Base-by-base conservation (phyloP, 2,113 vertebrate species). In the Oenanthe oenanthe region DNA sequence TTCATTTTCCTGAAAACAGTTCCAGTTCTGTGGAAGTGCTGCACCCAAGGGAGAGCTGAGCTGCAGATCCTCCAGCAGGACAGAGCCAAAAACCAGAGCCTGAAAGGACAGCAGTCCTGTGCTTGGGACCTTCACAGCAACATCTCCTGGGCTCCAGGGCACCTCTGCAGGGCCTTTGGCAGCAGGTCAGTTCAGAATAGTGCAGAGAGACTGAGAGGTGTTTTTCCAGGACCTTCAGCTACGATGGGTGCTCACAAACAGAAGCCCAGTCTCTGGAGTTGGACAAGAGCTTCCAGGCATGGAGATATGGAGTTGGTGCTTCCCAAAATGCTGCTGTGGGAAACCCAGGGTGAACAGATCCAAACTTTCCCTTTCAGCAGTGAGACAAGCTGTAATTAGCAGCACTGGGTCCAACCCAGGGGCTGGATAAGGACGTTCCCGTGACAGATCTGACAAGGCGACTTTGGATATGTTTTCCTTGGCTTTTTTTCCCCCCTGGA, bases 51-150 rank as follows among this genome's bases (percentile, higher is more conserved):
- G 42, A 85, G 53, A 82, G 19, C 3, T 0, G 60, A 80, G 76
- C 76, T 87, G 61, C 0, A 0, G 36, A 62, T 56, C 18, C 73
- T 38, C 4, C 0, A 0, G 29, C 29, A 50, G 40, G 36, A 60
- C 51, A 56, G 61, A 74, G 57, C 18, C 7, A 2, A 87, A 83
- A 63, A 13, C 21, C 54, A 56, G 70, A 0, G 2, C 8, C 6
- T 4, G 60, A 74, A 73, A 84, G 17, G 34, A 78, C 0, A 0
- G 56, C 0, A 0, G 13, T 32, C 7, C 2, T 13, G 13, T 22
- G 32, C 40, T 65, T 47, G 66, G 28, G 43, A 90, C 45, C 15
- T 34, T 65, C 7, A 72, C 10, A 74, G 70, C 22, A 88, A 40
- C 8, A 3, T 11, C 29, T 38, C 22, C 17, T 5, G 20, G n/a